A percentile compares a stretch with the other conserved stretches of the same genome.
These are phyloP conservation scores for Rhea americana DNA, from an alignment of 2,113 vertebrate species.

Conservation along the genomic window DNA sequence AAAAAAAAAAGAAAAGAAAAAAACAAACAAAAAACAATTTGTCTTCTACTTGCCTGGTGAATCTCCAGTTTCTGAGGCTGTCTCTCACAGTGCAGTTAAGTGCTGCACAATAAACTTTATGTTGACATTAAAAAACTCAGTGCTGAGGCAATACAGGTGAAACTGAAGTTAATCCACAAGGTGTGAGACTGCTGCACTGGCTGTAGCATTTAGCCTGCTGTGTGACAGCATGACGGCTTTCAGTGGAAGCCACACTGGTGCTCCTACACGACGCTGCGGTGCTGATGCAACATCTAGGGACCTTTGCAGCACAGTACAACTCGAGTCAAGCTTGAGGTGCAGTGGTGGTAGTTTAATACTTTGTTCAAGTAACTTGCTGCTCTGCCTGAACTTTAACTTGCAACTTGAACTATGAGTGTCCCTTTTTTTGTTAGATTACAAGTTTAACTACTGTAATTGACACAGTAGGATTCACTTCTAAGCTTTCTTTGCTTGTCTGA, in stretches of 20 bases:
- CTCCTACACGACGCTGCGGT: not conserved
- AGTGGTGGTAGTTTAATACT: not conserved
- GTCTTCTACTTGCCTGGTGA: conserved; percentile 54
- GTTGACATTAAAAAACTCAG: not conserved
- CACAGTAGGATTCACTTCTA: not conserved
- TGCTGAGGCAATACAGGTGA: not conserved
- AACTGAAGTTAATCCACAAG: not conserved
- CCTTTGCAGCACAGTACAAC: not conserved
- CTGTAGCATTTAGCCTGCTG: not conserved
- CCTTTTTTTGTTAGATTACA: not conserved
- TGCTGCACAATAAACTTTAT: not conserved
- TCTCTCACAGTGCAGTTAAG: conserved; percentile 1
- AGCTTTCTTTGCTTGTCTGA: not conserved
- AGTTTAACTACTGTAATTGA: not conserved
- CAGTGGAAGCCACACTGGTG: not conserved
- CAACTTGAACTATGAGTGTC: not conserved
- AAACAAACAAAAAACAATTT: conserved; percentile 63
- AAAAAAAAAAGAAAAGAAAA: not conserved
- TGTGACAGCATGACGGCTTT: not conserved
- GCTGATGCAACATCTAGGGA: not conserved
- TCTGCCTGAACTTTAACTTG: not conserved
- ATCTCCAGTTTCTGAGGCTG: not conserved
- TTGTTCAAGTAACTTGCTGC: not conserved
- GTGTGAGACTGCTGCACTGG: not conserved
- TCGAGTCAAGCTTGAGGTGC: not conserved